Base-by-base conservation (phyloP, 2,888 invertebrate species). In the Thymelicus lineola region DNA sequence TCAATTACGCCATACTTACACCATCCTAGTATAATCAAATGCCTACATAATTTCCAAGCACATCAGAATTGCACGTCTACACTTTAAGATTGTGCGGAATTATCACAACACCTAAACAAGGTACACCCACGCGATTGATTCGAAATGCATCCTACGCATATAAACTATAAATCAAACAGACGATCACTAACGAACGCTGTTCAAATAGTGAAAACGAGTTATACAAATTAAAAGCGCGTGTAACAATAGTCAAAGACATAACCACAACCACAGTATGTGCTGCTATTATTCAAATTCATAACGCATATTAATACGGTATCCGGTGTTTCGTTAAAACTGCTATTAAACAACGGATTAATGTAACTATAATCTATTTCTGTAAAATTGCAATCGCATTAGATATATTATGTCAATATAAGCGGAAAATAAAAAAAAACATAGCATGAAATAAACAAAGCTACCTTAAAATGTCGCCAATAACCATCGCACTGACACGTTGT, bases 141-240 rank as follows among this genome's bases (percentile, higher is more conserved):
- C 80, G 85, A 81, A 75, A 80, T 82, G 82, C 85, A 69, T 74
- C 84, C 86, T 83, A 87, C 86, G 79, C 83, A 72, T 74, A 86
- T 86, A 88, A 79, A 80, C 80, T 79, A 80, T 78, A 78, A 87
- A 89, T 88, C 88, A 89, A 90, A 84, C 82, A 85, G 84, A 86
- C 86, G 86, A 84, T 86, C 87, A 82, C 89, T 93, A 92, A 91
- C 93, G 91, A 91, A 91, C 88, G 81, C 77, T 82, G 86, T 83
- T 84, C 87, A 87, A 90, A 88, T 83, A 86, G 77, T 82, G 83
- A 81, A 87, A 89, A 86, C 81, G 83, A 87, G 84, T 89, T 86
- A 82, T 78, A 71, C 79, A 80, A 84, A 88, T 86, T 55, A 89
- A 90, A 90, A 91, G 87, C 80, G 82, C 79, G 83, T 79, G 81